Evolutionary conservation across 2,113 vertebrate species (phyloP).

Genomic region (Shinisaurus crocodilurus): DNA sequence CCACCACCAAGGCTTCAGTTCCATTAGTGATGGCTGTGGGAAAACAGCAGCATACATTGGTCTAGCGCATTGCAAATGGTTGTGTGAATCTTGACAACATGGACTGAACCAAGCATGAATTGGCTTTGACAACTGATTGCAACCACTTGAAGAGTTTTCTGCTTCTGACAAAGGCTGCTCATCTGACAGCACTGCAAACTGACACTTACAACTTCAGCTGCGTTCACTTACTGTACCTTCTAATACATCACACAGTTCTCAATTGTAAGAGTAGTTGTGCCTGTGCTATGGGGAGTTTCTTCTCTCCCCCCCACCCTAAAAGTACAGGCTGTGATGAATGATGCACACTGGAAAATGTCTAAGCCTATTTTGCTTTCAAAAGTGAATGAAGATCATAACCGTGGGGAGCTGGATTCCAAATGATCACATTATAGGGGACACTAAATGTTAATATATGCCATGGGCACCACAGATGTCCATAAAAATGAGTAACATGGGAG

Average conservation of each 20-base stretch:
- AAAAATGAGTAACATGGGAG: slow-evolving; percentile 5
- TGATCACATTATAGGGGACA: background rate
- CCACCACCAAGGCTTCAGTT: background rate
- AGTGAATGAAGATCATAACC: background rate
- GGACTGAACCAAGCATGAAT: background rate
- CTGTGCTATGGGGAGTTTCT: background rate
- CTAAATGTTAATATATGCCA: slow-evolving; percentile 25
- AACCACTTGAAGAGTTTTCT: background rate
- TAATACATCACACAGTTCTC: background rate
- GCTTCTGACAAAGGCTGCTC: background rate
- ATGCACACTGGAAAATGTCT: background rate
- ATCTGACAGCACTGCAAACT: background rate
- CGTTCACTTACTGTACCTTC: background rate
- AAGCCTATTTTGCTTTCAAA: background rate
- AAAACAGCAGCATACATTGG: no score
- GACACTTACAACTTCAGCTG: no score
- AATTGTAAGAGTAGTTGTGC: background rate
- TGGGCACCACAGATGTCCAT: background rate
- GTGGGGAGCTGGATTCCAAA: background rate
- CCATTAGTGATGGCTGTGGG: background rate
- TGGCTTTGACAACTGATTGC: background rate
- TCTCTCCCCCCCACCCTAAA: background rate
- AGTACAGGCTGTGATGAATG: background rate
- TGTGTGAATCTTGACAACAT: background rate
- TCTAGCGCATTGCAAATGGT: no score